Conservation (phyloP, 1,140 invertebrate species). For the Micrasema longulum region DNA sequence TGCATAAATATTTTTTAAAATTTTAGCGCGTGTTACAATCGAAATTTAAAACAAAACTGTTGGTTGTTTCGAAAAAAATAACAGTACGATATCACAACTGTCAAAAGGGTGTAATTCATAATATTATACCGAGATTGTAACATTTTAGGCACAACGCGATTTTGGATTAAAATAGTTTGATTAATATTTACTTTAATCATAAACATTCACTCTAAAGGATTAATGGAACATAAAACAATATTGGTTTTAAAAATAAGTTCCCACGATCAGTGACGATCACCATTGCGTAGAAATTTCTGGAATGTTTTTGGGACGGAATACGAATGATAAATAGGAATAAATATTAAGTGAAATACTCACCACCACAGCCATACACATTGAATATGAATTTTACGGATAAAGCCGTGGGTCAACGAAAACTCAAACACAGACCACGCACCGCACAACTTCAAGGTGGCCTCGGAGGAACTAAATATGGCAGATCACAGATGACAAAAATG, state of each 20-base stretch:
- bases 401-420: constrained; percentile 59
- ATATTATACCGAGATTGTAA: not conserved
- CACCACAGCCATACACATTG: constrained; percentile 71
- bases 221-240: constrained; percentile 1
- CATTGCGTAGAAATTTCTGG: not conserved
- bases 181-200: no score
- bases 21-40: not conserved
- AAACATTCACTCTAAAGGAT: not conserved
- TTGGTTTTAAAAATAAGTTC: not conserved
- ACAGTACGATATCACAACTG: not conserved
- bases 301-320: not conserved
- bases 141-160: no score
- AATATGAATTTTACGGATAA: constrained; percentile 68
- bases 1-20: not conserved
- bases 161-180: no score
- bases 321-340: constrained; percentile 6
- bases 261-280: constrained; percentile 1
- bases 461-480: constrained; percentile 38
- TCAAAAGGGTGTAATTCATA: not conserved
- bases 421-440: constrained; percentile 44
- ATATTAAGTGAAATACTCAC: constrained; percentile 57
- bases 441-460: constrained; percentile 63
- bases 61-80: not conserved
- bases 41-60: not conserved
- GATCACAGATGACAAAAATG: no score